Base-by-base conservation (phyloP, 2,888 invertebrate genomes). In the Disparrhopalites patrizii region DNA sequence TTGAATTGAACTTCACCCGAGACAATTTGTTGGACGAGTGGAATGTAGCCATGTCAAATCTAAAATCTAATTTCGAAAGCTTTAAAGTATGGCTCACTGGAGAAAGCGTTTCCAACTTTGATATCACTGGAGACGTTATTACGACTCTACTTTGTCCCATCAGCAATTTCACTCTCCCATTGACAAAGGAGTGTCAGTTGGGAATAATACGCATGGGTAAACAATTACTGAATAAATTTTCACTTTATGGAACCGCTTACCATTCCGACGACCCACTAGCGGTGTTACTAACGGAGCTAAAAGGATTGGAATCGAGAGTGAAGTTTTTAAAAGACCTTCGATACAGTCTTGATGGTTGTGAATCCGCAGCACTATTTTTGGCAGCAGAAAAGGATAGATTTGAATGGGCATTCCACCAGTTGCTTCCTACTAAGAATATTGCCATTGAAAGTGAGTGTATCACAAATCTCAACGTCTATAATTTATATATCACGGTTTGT, bases 131-230 rank as follows among this genome's bases (percentile, higher is more conserved):
- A 10, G 65, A 65, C 31, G 31, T 65, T 23, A 33, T 65, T 5
- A 58, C 65, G 2, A 54, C n/a, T 20, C 52, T 65, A 40, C 27
- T 65, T n/a, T n/a, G 43, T 3, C 65, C 65, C 2, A 40, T 65
- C 33, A 65, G 58, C 27, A 60, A 60, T 31, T 65, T 65, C 54
- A 65, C 65, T 15, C 40, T 58, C 18, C 65, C 60, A 15, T 23
- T 65, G 20, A 55, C 60, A 13, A 38, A 54, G 8, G 40, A 60
- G 1, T 60, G 60, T 33, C 58, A 60, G 36, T 25, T 30, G 33
- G 54, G 30, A 31, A 65, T 65, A n/a, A 27, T 63, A 15, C 36
- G 56, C 18, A 63, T 47, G 5, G 63, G 56, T 1, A 43, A 54
- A 33, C 54, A 54, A 4, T 31, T 65, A 15, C 40, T 65, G 2